These are phyloP conservation scores for Ciconia stormi DNA, from an alignment of 2,113 vertebrate species.

Conservation along the genomic window DNA sequence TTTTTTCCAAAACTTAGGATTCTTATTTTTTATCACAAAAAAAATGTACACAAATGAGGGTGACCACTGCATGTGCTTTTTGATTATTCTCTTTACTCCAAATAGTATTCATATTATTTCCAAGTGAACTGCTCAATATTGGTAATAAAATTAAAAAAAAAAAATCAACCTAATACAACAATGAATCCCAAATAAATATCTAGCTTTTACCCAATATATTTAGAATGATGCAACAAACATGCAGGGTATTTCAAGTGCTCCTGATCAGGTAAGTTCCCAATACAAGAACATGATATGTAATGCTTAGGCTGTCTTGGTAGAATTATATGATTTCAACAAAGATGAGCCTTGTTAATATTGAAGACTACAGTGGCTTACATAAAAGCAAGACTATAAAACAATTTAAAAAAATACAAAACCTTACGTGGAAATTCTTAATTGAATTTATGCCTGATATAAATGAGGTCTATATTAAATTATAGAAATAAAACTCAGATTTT, in stretches of 20 bases:
- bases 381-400: not conserved
- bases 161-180: not conserved
- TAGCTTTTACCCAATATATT: not conserved
- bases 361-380: not conserved
- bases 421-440: not conserved
- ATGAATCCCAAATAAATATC: not conserved
- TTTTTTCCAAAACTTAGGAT: not conserved
- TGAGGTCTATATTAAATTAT: not conserved
- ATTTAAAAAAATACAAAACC: not conserved
- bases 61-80: not conserved
- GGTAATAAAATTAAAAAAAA: not conserved
- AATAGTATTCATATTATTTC: not conserved
- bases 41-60: not conserved
- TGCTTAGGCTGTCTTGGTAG: not conserved
- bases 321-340: not conserved
- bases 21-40: not conserved
- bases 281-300: not conserved
- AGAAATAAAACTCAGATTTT: not conserved
- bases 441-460: not conserved
- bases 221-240: not conserved
- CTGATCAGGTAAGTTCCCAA: not conserved
- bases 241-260: not conserved
- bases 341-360: not conserved
- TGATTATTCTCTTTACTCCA: not conserved
- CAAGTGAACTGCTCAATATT: not conserved